Evolutionary conservation across 2,113 vertebrate genomes (phyloP), one percentile per base, ranked within the genome.

Genomic region (Himantopus leucocephalus): DNA sequence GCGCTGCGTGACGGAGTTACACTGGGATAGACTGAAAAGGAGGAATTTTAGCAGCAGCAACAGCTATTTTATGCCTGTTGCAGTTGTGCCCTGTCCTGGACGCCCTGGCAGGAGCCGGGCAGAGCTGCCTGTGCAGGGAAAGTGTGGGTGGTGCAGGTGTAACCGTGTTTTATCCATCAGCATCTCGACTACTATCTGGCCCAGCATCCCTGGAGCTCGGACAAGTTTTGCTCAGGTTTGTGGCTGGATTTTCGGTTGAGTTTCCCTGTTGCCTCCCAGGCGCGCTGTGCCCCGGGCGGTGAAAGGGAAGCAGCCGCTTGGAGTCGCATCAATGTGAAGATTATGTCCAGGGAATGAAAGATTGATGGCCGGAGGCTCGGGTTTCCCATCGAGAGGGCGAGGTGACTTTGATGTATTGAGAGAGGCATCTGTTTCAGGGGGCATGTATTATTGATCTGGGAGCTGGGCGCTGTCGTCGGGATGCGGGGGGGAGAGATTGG

Each of bases 381-480:
- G 89, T 98, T 97, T 96, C 97, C 82, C 12, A 2, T 32, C 7
- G 8, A 79, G 85, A 95, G 83, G 58, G 72, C 35, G 60, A 84
- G 91, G 85, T 85, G 80, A 34, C 90, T 88, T 86, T 10, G 4
- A 7, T 22, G 66, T 80, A 14, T 18, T 50, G 91, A 74, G 95
- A 55, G 82, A 94, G 84, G 97, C 95, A 97, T 98, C 94, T 60
- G 81, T 98, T 98, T 96, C 97, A 97, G 92, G 64, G 56, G 50
- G 52, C 94, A 97, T 97, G 34, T 79, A 97, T 97, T 98, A 97
- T 98, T 98, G 94, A 97, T 97, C 94, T 17, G 29, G 81, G 86
- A 83, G 91, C 90, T 64, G 63, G 62, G 37, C 4, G 2, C 88
- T 76, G 79, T 37, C 27, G 4, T 7, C 0, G 1, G 13, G 20